Conservation (phyloP, 2,888 invertebrate genomes). For the Leptopilina syphax region DNA sequence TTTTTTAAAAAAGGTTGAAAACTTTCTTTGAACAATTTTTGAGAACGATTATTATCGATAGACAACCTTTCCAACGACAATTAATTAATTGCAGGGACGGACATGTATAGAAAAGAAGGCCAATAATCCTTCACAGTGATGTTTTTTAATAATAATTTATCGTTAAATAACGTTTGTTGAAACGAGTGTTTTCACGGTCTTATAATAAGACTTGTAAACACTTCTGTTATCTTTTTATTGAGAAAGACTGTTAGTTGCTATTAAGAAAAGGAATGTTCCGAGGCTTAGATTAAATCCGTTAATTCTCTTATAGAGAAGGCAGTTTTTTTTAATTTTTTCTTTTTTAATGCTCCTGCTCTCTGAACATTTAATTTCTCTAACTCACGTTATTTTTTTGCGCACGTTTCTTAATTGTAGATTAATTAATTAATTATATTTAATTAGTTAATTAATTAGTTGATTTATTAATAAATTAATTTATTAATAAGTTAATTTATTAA, state of each 20-base stretch:
- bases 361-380: neutral
- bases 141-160: conserved; percentile 9
- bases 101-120: conserved; percentile 9
- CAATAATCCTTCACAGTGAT: conserved; percentile 1
- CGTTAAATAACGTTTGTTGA: conserved; percentile 18
- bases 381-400: no score
- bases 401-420: neutral
- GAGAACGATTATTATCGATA: no score
- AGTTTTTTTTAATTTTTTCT: neutral
- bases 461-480: neutral
- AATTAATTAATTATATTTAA: neutral
- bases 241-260: conserved; percentile 31
- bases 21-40: no score
- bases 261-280: neutral
- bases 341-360: neutral
- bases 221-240: conserved; percentile 14
- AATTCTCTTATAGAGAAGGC: neutral
- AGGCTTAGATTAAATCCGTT: neutral
- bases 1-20: no score
- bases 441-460: neutral
- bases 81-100: conserved; percentile 36
- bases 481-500: neutral
- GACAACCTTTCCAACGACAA: neutral
- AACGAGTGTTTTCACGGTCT: conserved; percentile 5
- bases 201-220: conserved; percentile 16